Percentiles rank a stretch among this genome's conserved stretches.
Conservation (phyloP, 2,888 invertebrate species). For the Autographa pulchrina region DNA sequence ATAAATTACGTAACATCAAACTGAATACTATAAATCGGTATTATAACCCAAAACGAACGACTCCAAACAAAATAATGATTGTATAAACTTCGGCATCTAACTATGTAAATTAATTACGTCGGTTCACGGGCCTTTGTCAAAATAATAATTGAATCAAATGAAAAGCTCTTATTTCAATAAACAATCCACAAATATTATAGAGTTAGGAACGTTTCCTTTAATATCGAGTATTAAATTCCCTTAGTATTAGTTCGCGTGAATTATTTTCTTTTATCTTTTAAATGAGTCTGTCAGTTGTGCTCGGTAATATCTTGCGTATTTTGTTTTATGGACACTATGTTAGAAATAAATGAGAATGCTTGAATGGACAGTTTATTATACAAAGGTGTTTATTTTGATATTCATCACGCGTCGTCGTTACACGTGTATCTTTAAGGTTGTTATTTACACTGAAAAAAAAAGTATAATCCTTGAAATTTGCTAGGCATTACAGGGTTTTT, state of each 20-base stretch:
- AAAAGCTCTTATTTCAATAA: constrained; percentile 58
- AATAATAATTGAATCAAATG: constrained; percentile 59
- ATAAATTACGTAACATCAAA: constrained; percentile 17
- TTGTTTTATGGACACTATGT: not conserved
- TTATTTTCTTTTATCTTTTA: constrained; percentile 4
- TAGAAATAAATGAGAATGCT: no score
- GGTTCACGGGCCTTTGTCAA: constrained; percentile 33
- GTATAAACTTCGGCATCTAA: constrained; percentile 43
- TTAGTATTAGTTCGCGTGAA: constrained; percentile 12
- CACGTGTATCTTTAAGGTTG: no score
- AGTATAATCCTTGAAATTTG: no score
- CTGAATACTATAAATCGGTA: constrained; percentile 13
- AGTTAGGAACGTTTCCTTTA: constrained; percentile 30
- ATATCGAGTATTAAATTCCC: constrained; percentile 3
- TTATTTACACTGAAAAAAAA: no score
- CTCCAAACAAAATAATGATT: constrained; percentile 45
- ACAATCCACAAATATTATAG: constrained; percentile 50
- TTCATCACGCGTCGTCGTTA: no score
- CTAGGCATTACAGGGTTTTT: no score
- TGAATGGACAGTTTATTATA: no score
- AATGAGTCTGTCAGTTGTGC: not conserved
- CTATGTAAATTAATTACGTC: constrained; percentile 57
- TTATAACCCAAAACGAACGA: constrained; percentile 34
- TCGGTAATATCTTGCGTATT: not conserved
- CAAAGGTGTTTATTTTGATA: no score